Conservation (phyloP, 2,113 vertebrate genomes). For the Tympanuchus pallidicinctus region DNA sequence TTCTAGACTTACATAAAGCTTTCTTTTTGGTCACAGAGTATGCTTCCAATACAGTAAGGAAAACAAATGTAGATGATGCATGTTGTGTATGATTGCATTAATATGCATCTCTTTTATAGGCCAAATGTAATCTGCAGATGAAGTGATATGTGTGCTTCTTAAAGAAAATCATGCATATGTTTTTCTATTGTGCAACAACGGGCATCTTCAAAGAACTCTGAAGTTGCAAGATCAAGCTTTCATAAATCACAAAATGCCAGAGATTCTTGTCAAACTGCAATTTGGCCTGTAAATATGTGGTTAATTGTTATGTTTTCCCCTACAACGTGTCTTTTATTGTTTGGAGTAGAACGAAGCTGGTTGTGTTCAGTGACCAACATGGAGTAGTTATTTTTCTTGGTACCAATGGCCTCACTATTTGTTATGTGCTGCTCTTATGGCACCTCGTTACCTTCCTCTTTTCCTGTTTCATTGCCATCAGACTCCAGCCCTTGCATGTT, state of each 20-base stretch:
- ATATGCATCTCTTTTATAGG: not conserved
- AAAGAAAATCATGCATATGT: fast-evolving
- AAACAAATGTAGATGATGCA: not conserved
- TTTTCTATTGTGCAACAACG: not conserved
- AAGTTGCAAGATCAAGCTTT: not conserved
- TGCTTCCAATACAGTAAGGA: not conserved
- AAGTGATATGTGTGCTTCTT: not conserved
- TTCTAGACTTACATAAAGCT: slow-evolving; percentile 53
- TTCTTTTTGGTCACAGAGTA: slow-evolving; percentile 6
- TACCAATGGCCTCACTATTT: not conserved
- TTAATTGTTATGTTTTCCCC: not conserved
- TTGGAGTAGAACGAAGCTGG: not conserved
- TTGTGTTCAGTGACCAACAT: not conserved
- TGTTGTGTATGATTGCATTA: slow-evolving; percentile 22
- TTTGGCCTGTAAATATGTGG: not conserved
- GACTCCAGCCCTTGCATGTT: not conserved
- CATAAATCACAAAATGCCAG: not conserved
- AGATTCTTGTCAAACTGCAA: not conserved
- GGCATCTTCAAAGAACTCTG: not conserved
- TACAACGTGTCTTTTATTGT: not conserved
- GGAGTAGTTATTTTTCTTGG: not conserved
- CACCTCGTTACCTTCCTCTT: slow-evolving; percentile 1
- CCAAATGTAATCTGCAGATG: not conserved
- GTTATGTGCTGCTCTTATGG: not conserved
- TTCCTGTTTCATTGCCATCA: slow-evolving; percentile 7